Conservation (phyloP, 2,113 vertebrate species). For the Dryoscopus gambensis region DNA sequence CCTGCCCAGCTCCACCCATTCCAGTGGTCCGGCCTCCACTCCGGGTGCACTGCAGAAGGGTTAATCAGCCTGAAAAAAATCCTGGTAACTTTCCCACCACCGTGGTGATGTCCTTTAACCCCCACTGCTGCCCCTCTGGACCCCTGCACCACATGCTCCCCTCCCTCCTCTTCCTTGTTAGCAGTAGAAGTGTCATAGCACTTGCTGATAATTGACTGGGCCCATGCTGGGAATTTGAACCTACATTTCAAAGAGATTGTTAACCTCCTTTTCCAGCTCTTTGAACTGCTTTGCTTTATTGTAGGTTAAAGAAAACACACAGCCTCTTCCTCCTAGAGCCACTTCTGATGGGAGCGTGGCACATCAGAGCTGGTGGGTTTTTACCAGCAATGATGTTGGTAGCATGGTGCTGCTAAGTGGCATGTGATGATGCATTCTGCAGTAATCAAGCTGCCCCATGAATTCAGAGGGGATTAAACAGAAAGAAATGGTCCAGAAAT, state of each 20-base stretch:
- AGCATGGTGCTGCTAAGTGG: neutral
- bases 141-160: neutral
- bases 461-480: neutral
- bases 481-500: neutral
- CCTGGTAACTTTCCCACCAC: neutral
- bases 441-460: neutral
- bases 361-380: neutral
- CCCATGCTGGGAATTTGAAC: slow-evolving; percentile 1
- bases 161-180: neutral
- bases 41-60: neutral
- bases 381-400: neutral
- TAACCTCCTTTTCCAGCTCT: slow-evolving; percentile 43
- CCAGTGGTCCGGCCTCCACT: neutral
- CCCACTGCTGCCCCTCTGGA: fast-evolving
- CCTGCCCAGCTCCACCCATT: neutral
- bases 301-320: neutral
- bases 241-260: slow-evolving; percentile 34
- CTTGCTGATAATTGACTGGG: slow-evolving; percentile 17
- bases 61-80: neutral
- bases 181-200: neutral
- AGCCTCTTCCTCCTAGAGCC: neutral
- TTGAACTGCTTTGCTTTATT: neutral
- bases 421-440: neutral
- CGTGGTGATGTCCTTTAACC: neutral
- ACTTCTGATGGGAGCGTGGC: neutral